Base-by-base conservation (phyloP, 1,140 invertebrate genomes). In the Drosophila pallidifrons region DNA sequence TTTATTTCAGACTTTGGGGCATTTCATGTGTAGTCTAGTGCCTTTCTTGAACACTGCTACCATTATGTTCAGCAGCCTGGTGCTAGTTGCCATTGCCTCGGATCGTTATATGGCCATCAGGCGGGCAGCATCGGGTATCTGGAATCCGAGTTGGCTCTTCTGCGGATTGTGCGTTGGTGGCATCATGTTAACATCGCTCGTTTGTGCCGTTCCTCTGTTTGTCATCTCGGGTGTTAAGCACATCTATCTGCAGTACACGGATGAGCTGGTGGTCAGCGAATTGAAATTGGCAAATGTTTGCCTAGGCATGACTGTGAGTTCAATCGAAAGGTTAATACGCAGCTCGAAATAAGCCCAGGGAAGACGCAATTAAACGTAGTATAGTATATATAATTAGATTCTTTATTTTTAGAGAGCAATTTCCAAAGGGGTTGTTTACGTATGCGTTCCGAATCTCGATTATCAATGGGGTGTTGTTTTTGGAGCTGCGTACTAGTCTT, bases 81-180 rank as follows among this genome's bases (percentile, higher is more conserved):
- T 93, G 7, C 82, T 95, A n/a, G 92, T 94, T 20, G 92, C 92
- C 20, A 93, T 95, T 16, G 94, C 94, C 1, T 52, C 94, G 35
- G 94, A 95, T 78, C 91, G 94, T 35, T 94, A 94, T 43, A 76
- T 92, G 81, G 93, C 92, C 28, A 90, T 94, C 0, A 91, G 93
- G 28, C 75, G 93, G 16, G 85, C 91, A 1, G 79, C 92, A 7
- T 77, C 80, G 47, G 91, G 88, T 10, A 76, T 80, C 41, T 94
- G 93, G 93, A 92, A 93, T 70, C 93, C 94, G 0, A 79, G 75
- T 45, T 64, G 52, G 13, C 79, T 59, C 35, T 67, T 79, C 28
- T 81, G 89, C 43, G 78, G 82, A 43, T 10, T 93, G 8, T 32
- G 79, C 41, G 82, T 93, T 41, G 28, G 76, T 4, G 25, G 75